phyloP scores from a whole-genome alignment of 2,888 invertebrate species.

The Stenotaenia linearis region DNA sequence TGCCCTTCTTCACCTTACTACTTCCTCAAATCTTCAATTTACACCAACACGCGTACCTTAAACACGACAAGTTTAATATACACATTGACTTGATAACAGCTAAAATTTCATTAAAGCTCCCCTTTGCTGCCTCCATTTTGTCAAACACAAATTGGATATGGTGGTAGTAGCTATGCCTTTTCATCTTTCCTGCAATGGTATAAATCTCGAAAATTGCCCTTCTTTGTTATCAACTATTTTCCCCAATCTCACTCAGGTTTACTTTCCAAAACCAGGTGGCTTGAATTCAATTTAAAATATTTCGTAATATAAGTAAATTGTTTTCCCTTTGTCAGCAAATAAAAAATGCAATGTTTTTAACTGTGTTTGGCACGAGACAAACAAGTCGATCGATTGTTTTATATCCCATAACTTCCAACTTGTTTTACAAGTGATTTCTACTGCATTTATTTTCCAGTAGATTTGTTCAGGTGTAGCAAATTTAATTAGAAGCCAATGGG shows the following conservation, averaged over 20 bases:
- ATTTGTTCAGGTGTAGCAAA: conserved; percentile 6
- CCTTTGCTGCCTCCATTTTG: background rate
- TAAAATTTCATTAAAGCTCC: conserved; percentile 15
- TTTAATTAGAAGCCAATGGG: conserved; percentile 5
- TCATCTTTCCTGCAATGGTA: background rate
- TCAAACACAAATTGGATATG: background rate
- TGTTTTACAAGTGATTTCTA: background rate
- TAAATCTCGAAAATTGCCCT: background rate
- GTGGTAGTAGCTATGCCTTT: background rate
- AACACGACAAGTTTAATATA: conserved; percentile 2
- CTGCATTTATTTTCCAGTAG: background rate
- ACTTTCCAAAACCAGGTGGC: background rate
- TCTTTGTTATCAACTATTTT: background rate
- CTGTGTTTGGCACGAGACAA: too few relatives aligned
- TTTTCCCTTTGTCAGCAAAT: too few relatives aligned
- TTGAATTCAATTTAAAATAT: too few relatives aligned
- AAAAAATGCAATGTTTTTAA: too few relatives aligned
- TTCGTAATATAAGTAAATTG: too few relatives aligned
- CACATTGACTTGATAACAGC: conserved; percentile 18
- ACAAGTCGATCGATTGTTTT: too few relatives aligned
- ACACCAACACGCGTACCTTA: background rate
- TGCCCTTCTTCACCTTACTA: background rate
- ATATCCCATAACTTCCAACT: background rate
- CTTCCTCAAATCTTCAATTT: background rate
- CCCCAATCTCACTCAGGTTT: background rate